Percentiles rank a stretch among this genome's conserved stretches.
These are phyloP conservation scores for Hippolais icterina DNA, from an alignment of 2,113 vertebrate species.

Conservation along the genomic window DNA sequence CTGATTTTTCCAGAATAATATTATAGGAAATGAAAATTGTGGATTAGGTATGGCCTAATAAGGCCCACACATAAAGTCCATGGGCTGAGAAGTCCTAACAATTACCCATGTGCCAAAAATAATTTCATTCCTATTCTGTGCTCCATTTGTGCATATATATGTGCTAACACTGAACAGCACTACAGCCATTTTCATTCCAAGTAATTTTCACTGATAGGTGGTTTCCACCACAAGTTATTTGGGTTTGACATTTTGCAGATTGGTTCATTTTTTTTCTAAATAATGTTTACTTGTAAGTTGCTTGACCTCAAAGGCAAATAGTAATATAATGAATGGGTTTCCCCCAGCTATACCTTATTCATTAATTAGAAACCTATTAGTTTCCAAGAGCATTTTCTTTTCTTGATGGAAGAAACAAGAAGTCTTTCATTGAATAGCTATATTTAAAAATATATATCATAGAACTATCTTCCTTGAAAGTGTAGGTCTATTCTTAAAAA, in stretches of 20 bases:
- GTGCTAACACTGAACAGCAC: not conserved
- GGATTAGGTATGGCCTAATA: not conserved
- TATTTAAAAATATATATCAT: not conserved
- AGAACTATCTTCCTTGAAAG: not conserved
- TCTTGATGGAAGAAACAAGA: not conserved
- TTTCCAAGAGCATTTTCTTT: not conserved
- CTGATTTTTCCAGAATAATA: not conserved
- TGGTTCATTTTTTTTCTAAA: not conserved
- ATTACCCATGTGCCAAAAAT: not conserved
- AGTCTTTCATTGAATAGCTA: not conserved
- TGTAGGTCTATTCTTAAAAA: not conserved
- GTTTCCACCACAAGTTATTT: not conserved
- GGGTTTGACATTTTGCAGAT: not conserved
- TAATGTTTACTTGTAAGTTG: not conserved
- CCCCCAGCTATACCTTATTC: not conserved
- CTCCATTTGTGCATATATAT: not conserved
- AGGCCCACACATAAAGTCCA: not conserved
- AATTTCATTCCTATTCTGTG: not conserved
- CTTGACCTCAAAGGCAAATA: not conserved
- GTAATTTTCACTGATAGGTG: not conserved
- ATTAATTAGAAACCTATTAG: not conserved
- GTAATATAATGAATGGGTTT: not conserved
- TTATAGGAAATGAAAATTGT: not conserved
- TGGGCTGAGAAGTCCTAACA: not conserved
- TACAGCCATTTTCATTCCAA: not conserved